Conservation (phyloP, 2,888 invertebrate genomes). For the Sesamia inferens region DNA sequence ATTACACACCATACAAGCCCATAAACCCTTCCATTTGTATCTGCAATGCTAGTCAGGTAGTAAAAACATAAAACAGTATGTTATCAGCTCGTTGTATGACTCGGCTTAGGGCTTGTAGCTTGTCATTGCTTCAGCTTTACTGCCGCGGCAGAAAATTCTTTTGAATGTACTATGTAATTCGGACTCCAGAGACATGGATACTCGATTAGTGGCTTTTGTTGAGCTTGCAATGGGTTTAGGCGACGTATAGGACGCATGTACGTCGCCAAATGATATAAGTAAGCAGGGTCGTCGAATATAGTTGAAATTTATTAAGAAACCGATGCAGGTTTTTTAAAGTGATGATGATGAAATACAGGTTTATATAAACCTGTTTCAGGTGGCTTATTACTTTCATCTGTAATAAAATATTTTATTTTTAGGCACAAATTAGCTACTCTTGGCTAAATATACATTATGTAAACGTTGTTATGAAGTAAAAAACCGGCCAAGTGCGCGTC, state of each 20-base stretch:
- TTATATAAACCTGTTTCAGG: too few species aligned
- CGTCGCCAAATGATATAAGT: too few species aligned
- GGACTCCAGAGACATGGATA: constrained; percentile 22
- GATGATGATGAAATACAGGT: too few species aligned
- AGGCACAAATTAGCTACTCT: too few species aligned
- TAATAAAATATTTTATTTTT: too few species aligned
- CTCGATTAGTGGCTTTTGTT: constrained; percentile 32
- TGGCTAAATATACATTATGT: too few species aligned
- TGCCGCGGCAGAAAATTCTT: background rate
- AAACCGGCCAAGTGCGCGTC: too few species aligned
- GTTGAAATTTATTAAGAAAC: too few species aligned
- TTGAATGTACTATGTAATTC: background rate
- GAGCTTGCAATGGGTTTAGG: background rate
- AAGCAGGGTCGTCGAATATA: too few species aligned
- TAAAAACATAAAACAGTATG: constrained; percentile 32
- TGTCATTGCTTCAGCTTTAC: constrained; percentile 26
- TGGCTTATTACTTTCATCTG: too few species aligned
- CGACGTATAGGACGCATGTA: background rate
- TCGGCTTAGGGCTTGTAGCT: constrained; percentile 29
- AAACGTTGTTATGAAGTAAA: too few species aligned
- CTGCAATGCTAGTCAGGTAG: constrained; percentile 1
- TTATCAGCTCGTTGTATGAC: constrained; percentile 43
- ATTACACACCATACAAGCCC: background rate
- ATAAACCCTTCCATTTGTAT: constrained; percentile 23
- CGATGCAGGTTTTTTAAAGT: too few species aligned